phyloP scores from a whole-genome alignment of 2,113 vertebrate genomes.

The Sigmodon hispidus region DNA sequence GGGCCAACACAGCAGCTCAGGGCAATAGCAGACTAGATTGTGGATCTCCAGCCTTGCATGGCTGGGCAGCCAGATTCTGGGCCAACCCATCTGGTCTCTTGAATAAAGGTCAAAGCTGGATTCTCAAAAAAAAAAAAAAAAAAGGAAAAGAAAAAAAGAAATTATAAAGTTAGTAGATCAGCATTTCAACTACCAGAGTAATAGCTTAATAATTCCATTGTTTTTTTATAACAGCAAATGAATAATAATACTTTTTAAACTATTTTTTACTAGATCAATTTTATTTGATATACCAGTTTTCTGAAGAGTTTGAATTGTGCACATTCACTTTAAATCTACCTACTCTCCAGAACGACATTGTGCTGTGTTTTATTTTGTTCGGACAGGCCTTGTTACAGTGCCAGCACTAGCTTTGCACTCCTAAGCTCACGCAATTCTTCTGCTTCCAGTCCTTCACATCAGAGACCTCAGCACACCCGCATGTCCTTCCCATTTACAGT shows the following conservation, averaged over 20 bases:
- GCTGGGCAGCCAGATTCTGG: no score
- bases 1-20: no score
- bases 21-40: no score
- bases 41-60: no score
- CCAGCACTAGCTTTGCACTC: background rate
- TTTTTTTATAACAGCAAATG: slow-evolving; percentile 34
- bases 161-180: background rate
- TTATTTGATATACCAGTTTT: background rate
- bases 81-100: no score
- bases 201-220: background rate
- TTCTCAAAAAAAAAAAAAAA: no score
- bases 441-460: background rate
- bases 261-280: slow-evolving; percentile 30
- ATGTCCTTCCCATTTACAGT: background rate
- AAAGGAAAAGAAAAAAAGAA: no score
- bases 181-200: slow-evolving; percentile 27
- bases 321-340: background rate
- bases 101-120: no score
- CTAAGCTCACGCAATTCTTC: background rate
- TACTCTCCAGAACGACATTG: background rate
- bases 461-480: background rate
- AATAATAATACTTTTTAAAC: slow-evolving; percentile 37
- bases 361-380: background rate
- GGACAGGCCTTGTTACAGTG: background rate
- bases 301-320: background rate